phyloP scores from a whole-genome alignment of 2,888 invertebrate genomes.

The Tinea pellionella region DNA sequence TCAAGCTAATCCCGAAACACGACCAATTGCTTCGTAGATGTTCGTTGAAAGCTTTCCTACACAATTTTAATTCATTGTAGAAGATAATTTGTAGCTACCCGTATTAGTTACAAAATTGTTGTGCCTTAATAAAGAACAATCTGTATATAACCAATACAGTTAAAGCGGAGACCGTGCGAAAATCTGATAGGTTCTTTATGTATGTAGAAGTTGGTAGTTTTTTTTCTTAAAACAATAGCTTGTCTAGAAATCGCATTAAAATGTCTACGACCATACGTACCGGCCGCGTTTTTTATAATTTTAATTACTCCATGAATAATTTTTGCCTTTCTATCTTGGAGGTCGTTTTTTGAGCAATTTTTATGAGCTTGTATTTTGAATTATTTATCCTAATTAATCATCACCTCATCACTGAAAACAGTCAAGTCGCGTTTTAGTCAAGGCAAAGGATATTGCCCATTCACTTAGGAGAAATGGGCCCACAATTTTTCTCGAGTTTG shows the following conservation, averaged over 20 bases:
- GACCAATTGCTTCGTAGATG: too few relatives aligned
- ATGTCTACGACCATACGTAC: constrained; percentile 9
- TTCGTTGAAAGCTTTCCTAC: too few relatives aligned
- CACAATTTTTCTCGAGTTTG: too few relatives aligned
- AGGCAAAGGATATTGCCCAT: too few relatives aligned
- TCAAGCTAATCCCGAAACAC: too few relatives aligned
- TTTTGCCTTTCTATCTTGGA: constrained; percentile 32
- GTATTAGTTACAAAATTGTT: constrained; percentile 9
- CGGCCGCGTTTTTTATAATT: constrained; percentile 16
- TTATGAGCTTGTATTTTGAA: neutral
- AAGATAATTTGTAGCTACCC: too few relatives aligned
- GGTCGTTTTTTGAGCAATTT: constrained; percentile 22
- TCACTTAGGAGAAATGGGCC: too few relatives aligned
- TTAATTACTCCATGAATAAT: constrained; percentile 21
- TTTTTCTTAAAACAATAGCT: constrained; percentile 38
- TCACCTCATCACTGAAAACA: too few relatives aligned
- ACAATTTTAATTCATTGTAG: too few relatives aligned
- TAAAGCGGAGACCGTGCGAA: constrained; percentile 54
- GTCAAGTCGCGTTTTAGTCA: too few relatives aligned
- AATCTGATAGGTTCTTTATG: constrained; percentile 62
- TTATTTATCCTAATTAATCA: neutral
- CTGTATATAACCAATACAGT: constrained; percentile 44
- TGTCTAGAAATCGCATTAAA: constrained; percentile 13
- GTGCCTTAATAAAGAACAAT: constrained; percentile 24
- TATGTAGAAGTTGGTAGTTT: constrained; percentile 51